Conservation (phyloP, 2,888 invertebrate genomes). For the Gisinianus flammeolus region DNA sequence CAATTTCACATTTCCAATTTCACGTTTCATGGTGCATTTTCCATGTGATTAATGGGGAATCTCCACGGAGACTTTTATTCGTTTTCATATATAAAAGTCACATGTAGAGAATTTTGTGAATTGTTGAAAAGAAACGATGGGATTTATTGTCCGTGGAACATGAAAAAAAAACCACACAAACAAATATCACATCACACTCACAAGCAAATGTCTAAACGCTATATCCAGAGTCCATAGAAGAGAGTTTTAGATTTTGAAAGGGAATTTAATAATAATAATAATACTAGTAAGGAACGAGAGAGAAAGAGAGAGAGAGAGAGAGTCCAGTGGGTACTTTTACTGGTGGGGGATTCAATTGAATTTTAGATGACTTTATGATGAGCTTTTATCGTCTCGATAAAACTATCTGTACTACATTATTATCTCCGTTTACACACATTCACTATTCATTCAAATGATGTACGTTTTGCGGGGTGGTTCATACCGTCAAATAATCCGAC, state of each 20-base stretch:
- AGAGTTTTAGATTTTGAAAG: too few relatives aligned
- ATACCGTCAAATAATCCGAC: too few relatives aligned
- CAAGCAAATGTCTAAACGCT: background rate
- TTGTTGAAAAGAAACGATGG: background rate
- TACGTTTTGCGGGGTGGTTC: too few relatives aligned
- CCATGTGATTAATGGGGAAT: background rate
- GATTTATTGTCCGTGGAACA: background rate
- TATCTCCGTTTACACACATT: too few relatives aligned
- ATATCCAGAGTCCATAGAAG: too few relatives aligned
- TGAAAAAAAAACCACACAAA: too few relatives aligned
- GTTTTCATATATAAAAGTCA: background rate
- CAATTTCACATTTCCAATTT: too few relatives aligned
- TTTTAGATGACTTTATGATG: background rate
- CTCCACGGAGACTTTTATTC: background rate
- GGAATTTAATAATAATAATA: too few relatives aligned
- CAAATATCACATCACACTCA: background rate
- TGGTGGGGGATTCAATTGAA: background rate
- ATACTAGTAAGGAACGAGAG: background rate
- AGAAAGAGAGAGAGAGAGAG: background rate
- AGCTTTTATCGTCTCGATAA: background rate
- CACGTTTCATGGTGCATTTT: background rate
- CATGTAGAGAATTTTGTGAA: background rate
- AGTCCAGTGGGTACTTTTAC: background rate
- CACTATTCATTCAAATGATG: too few relatives aligned
- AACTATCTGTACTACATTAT: too few relatives aligned